phyloP scores from a whole-genome alignment of 2,888 invertebrate species.

The Danaus chrysippus region DNA sequence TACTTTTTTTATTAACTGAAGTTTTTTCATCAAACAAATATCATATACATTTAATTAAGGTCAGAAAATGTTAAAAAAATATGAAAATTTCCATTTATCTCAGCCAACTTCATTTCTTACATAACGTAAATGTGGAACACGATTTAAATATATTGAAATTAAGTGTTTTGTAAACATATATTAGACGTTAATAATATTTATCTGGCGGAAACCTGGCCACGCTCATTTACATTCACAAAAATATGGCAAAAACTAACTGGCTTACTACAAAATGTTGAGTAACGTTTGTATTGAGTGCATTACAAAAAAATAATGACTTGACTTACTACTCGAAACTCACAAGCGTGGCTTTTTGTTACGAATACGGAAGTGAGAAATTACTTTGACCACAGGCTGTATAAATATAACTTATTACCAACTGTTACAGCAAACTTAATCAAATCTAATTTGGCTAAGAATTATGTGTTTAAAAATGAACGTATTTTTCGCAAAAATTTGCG shows the following conservation, averaged over 20 bases:
- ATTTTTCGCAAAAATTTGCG: no score
- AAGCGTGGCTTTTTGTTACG: slow-evolving; percentile 39
- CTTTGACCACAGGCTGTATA: slow-evolving; percentile 33
- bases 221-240: slow-evolving; percentile 6
- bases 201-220: background rate
- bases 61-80: background rate
- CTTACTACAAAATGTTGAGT: slow-evolving; percentile 30
- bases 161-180: no score
- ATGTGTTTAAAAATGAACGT: no score
- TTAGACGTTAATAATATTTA: background rate
- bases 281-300: slow-evolving; percentile 40
- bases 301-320: slow-evolving; percentile 36
- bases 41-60: background rate
- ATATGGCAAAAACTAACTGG: slow-evolving; percentile 23
- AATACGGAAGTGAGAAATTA: slow-evolving; percentile 44
- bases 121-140: no score
- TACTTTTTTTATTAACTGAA: background rate
- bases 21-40: background rate
- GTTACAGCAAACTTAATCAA: background rate
- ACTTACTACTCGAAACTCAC: slow-evolving; percentile 36
- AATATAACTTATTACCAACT: slow-evolving; percentile 32
- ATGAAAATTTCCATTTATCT: background rate
- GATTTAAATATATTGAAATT: no score
- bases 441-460: no score
- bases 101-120: background rate